Percentiles rank a stretch among this genome's conserved stretches.
Conservation (phyloP, 2,888 invertebrate species). For the Pristionchus fissidentatus region DNA sequence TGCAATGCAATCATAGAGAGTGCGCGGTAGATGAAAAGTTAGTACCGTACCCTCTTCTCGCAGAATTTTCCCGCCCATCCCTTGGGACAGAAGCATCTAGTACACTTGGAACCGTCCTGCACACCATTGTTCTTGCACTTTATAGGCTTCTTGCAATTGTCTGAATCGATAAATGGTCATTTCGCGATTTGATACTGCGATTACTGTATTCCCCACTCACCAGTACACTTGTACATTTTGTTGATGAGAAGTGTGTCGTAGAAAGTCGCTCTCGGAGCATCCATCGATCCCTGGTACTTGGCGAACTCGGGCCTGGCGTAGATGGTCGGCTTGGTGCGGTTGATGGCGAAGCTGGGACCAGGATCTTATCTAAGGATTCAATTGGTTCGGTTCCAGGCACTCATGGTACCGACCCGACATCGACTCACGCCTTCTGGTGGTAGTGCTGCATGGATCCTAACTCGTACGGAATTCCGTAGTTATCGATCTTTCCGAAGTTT, state of each 20-base stretch:
- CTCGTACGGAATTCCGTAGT: slow-evolving; percentile 43
- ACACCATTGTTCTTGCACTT: neutral
- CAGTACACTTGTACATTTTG: neutral
- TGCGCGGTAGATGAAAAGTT: no score
- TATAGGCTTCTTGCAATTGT: neutral
- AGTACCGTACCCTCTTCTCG: slow-evolving; percentile 14
- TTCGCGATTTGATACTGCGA: no score
- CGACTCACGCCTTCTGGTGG: slow-evolving; percentile 35
- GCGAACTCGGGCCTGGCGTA: neutral
- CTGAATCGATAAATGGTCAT: neutral
- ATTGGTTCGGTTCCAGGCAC: no score
- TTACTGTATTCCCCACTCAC: neutral
- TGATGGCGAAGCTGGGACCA: no score
- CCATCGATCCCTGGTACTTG: neutral
- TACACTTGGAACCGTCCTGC: neutral
- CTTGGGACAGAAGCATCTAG: neutral
- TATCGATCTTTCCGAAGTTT: slow-evolving; percentile 3
- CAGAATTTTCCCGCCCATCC: neutral
- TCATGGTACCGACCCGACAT: no score
- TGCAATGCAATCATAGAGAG: no score
- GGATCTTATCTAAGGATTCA: no score
- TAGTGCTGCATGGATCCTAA: slow-evolving; percentile 47
- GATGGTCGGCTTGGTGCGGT: no score
- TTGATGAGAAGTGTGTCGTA: neutral
- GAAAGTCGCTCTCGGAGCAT: neutral